A percentile compares a stretch with the other conserved stretches of the same genome.
Evolutionary conservation across 1,140 invertebrate genomes (phyloP).

Genomic region (Papilio polytes): DNA sequence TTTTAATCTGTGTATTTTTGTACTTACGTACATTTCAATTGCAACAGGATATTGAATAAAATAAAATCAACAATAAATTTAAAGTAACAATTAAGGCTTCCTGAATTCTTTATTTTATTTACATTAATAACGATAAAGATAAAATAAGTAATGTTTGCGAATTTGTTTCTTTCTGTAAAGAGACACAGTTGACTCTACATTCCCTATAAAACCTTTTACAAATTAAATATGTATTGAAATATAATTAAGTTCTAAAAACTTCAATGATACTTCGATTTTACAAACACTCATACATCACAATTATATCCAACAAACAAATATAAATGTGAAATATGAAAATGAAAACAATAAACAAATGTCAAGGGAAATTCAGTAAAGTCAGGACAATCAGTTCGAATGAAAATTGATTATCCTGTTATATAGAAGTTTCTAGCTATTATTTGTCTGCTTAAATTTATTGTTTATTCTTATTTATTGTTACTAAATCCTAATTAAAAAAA

Average conservation of each 20-base stretch:
- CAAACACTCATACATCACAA: not conserved
- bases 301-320: not conserved
- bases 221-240: not conserved
- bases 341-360: not conserved
- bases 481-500: not conserved
- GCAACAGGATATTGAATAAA: not conserved
- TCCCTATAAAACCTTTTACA: not conserved
- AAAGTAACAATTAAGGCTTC: not conserved
- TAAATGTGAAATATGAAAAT: not conserved
- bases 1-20: not conserved
- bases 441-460: not conserved
- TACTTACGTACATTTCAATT: not conserved
- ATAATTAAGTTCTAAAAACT: not conserved
- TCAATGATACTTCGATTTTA: not conserved
- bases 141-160: not conserved
- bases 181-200: not conserved
- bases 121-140: not conserved
- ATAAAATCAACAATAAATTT: not conserved
- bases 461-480: not conserved
- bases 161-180: not conserved
- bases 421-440: not conserved
- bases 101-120: too few species aligned
- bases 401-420: not conserved
- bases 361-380: constrained; percentile 9
- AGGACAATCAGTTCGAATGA: not conserved